These are phyloP conservation scores for Rhagonycha lutea DNA, from an alignment of 2,888 invertebrate species.

Conservation along the genomic window DNA sequence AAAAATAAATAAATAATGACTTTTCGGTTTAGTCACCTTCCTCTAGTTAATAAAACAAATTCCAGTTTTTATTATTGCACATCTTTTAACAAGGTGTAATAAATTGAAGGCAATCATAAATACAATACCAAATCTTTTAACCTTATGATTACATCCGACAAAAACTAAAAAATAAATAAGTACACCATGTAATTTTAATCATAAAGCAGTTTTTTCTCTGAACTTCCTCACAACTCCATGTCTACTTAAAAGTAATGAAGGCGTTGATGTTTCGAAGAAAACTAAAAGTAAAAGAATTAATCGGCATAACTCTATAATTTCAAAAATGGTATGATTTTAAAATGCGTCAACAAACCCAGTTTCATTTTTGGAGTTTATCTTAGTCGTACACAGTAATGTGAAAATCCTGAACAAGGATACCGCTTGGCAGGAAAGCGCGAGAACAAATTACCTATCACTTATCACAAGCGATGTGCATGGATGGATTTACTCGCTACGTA, in stretches of 20 bases:
- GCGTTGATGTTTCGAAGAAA: background rate
- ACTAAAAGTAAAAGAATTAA: background rate
- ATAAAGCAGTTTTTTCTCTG: background rate
- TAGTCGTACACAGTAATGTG: slow-evolving; percentile 15
- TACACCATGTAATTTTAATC: background rate
- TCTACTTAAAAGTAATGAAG: background rate
- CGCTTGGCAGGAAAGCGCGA: slow-evolving; percentile 31
- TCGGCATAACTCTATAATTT: background rate
- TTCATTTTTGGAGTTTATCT: slow-evolving; percentile 12
- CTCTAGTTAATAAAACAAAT: background rate
- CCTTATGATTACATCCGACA: slow-evolving; percentile 11
- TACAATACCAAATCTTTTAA: slow-evolving; percentile 21
- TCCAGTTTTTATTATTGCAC: background rate
- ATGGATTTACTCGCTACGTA: slow-evolving; percentile 44
- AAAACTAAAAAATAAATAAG: slow-evolving; percentile 1
- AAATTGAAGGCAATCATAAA: slow-evolving; percentile 20
- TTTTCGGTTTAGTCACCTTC: background rate
- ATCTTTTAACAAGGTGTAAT: slow-evolving; percentile 6
- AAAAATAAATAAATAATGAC: too few relatives aligned
- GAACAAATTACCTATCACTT: slow-evolving; percentile 43
- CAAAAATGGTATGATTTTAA: background rate
- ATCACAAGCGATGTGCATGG: slow-evolving; percentile 39
- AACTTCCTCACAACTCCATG: background rate
- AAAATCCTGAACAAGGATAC: slow-evolving; percentile 14
- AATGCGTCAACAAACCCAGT: background rate